Percentiles rank a stretch among this genome's conserved stretches.
phyloP scores from a whole-genome alignment of 2,113 vertebrate species.

The Zosterops hypoxanthus region DNA sequence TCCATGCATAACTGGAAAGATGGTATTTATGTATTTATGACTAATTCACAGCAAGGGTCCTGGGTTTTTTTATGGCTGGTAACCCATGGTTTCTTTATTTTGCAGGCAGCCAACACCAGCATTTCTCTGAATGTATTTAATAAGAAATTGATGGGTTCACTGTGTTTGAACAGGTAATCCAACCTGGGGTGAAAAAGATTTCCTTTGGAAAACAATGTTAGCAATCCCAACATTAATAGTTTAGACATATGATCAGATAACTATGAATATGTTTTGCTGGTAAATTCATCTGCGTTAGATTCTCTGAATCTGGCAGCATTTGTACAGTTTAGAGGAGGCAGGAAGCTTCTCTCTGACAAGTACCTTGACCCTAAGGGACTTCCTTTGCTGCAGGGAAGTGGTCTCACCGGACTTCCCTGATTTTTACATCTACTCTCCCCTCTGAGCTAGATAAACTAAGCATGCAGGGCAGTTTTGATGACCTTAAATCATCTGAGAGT shows the following conservation, averaged over 20 bases:
- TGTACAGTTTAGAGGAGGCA: not conserved
- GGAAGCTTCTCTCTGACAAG: not conserved
- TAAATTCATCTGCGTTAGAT: not conserved
- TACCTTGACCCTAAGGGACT: not conserved
- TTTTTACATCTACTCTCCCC: not conserved
- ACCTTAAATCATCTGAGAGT: not conserved
- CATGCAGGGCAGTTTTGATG: not conserved
- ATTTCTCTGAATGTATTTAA: conserved; percentile 72
- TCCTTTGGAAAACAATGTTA: not conserved
- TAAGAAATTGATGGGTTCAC: conserved; percentile 67
- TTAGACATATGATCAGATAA: not conserved
- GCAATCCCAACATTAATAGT: not conserved
- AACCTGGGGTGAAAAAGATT: not conserved
- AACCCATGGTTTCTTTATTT: conserved; percentile 6
- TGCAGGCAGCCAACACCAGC: conserved; percentile 69
- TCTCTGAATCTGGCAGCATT: not conserved
- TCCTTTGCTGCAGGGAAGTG: not conserved
- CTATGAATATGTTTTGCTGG: not conserved
- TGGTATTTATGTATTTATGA: not conserved
- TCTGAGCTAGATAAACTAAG: not conserved
- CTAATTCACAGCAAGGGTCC: not conserved
- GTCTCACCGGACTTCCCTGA: not conserved
- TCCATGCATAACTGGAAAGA: not conserved
- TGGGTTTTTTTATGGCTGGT: not conserved
- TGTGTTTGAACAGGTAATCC: conserved; percentile 78